Evolutionary conservation across 2,113 vertebrate genomes (phyloP), one percentile per base, ranked within the genome.

Genomic region (Glareola pratincola): DNA sequence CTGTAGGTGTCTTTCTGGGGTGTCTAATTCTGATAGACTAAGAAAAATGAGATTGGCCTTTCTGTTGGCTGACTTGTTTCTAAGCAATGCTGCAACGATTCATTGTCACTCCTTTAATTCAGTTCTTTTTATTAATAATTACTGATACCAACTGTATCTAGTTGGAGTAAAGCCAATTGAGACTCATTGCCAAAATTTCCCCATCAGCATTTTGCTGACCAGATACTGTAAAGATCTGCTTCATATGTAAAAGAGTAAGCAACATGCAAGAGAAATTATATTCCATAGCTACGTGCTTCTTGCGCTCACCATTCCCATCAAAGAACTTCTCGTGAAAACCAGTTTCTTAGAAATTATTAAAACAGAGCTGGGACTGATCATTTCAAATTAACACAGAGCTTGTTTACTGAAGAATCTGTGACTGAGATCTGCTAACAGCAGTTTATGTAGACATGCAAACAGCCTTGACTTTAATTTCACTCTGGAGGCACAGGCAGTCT

Each of bases 381-480:
- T 83, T 96, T 93, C 50, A 95, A 90, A 77, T 48, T 51, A 92
- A 85, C 87, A 74, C 32, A 72, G 56, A 77, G 48, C 14, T 82
- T 94, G 53, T 85, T 74, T 89, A 83, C 87, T 51, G 79, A 87
- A 64, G 72, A 96, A 88, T 80, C 45, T 76, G 85, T 80, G 76
- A 51, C 68, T 72, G 74, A 92, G 79, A 92, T 77, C 66, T 92
- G 50, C 79, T 96, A 94, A 94, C 54, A 85, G 74, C 21, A 81
- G 45, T 87, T 94, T 92, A 67, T 72, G 67, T 60, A 73, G 86
- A 78, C 84, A 78, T 73, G 76, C 78, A 96, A 78, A 76, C 34
- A 80, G 62, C 68, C 59, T 75, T 92, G 84, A 60, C 72, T 94
- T 96, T 86, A 93, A 95, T 97, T 96, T 94, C 74, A 76, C 85